Evolutionary conservation across 2,888 invertebrate species (phyloP).

Genomic region (Pseudoips prasinana): DNA sequence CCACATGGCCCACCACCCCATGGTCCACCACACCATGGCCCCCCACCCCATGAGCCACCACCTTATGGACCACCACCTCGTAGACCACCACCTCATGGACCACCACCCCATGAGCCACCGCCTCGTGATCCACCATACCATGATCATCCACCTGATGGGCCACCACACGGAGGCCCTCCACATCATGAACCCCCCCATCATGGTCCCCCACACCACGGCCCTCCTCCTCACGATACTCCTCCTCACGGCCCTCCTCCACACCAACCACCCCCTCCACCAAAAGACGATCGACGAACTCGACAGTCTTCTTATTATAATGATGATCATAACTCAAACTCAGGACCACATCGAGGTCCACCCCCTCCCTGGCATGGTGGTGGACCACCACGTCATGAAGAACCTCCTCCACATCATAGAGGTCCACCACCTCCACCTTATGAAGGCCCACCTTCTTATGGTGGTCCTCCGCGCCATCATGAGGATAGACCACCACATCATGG

Average conservation of each 20-base stretch:
- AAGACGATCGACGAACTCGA: conserved; percentile 19
- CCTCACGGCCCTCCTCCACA: conserved; percentile 9
- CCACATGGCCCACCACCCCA: conserved; percentile 9
- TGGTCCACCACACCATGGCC: conserved; percentile 4
- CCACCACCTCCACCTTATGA: conserved; percentile 2
- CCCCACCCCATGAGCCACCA: neutral
- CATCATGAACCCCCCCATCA: conserved; percentile 1
- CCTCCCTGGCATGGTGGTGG: conserved; percentile 11
- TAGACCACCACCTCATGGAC: neutral
- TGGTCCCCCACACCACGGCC: conserved; percentile 6
- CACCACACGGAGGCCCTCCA: conserved; percentile 1
- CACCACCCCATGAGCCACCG: neutral
- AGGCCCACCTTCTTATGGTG: conserved; percentile 5
- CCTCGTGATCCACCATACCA: conserved; percentile 1
- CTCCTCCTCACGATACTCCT: conserved; percentile 8
- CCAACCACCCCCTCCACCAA: conserved; percentile 15
- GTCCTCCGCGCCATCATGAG: conserved; percentile 15
- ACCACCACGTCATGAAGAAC: conserved; percentile 6
- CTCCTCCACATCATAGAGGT: conserved; percentile 11
- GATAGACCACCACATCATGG: conserved; percentile 6
- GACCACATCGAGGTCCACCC: conserved; percentile 3
- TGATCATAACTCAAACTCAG: neutral
- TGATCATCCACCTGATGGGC: neutral
- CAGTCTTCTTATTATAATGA: conserved; percentile 9
- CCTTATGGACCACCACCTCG: conserved; percentile 1